phyloP scores from a whole-genome alignment of 2,888 invertebrate genomes.

The Timema podura region DNA sequence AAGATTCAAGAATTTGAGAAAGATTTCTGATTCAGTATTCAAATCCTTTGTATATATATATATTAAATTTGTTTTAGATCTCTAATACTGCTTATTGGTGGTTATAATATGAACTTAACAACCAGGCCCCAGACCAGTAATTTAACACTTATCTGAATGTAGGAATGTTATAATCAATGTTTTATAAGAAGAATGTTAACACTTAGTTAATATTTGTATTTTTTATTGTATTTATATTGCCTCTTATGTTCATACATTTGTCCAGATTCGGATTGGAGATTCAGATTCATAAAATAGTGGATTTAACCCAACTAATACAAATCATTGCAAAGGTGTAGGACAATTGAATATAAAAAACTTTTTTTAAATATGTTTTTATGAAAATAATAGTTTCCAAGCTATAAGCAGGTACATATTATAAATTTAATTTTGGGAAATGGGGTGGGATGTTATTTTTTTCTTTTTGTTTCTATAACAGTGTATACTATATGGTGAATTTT shows the following conservation, averaged over 20 bases:
- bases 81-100: neutral
- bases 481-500: no score
- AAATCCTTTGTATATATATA: no score
- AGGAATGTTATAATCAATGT: neutral
- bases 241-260: no score
- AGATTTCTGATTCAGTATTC: no score
- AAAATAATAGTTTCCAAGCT: no score
- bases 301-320: no score
- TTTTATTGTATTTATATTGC: no score
- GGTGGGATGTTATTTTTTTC: neutral
- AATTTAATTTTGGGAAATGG: neutral
- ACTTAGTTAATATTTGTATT: neutral
- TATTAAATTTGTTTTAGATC: neutral
- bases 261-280: neutral
- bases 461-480: no score
- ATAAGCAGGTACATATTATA: neutral
- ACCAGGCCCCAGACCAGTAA: no score
- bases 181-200: neutral
- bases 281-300: no score
- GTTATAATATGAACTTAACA: neutral
- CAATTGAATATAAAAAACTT: neutral
- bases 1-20: no score
- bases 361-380: neutral
- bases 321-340: neutral
- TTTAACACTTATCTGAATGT: no score